phyloP scores from a whole-genome alignment of 2,888 invertebrate genomes.

The Himalopsyche japonica region DNA sequence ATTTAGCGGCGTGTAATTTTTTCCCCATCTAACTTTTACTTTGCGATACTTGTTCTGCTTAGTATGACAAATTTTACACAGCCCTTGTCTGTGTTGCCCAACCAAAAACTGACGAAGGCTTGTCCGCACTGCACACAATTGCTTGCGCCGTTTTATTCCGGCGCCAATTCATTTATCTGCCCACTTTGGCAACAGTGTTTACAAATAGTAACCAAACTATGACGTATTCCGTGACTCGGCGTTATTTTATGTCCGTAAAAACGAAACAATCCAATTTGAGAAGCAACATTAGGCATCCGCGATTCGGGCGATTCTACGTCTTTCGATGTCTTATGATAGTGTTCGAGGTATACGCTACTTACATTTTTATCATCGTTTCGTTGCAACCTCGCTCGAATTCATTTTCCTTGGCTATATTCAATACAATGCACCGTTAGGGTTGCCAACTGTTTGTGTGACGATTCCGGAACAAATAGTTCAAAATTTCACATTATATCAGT shows the following conservation, averaged over 20 bases:
- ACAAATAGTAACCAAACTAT: neutral
- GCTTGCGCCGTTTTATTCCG: neutral
- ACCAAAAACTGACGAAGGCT: no score
- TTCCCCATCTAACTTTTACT: no score
- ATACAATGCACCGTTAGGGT: no score
- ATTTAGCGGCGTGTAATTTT: no score
- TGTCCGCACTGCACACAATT: neutral
- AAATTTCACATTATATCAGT: no score
- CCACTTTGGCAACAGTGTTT: neutral
- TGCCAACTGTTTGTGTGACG: no score
- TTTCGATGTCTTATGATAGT: no score
- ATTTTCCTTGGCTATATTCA: neutral
- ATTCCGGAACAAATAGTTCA: no score
- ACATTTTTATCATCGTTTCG: neutral
- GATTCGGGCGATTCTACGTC: neutral
- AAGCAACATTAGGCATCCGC: neutral
- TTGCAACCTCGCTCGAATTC: neutral
- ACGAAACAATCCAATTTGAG: neutral
- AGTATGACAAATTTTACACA: no score
- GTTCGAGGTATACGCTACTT: no score
- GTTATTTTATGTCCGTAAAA: neutral
- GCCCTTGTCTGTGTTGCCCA: no score
- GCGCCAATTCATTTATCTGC: neutral
- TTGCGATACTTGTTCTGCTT: no score
- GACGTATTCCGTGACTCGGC: neutral